Evolutionary conservation across 2,888 invertebrate genomes (phyloP).

Genomic region (Papilio gigon): DNA sequence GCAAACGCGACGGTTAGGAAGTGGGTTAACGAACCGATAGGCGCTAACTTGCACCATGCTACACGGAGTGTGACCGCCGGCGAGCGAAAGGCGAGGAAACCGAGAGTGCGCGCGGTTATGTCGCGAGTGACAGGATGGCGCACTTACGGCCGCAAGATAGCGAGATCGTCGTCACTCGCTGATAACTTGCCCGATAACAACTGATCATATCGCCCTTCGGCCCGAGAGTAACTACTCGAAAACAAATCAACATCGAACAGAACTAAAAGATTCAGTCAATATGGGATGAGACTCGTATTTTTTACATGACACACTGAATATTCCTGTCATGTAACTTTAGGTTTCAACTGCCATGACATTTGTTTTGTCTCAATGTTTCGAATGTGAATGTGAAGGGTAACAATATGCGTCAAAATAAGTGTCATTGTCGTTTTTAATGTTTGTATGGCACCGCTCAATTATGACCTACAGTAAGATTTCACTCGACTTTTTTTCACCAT

Average conservation of each 20-base stretch:
- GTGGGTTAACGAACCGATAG: constrained; percentile 73
- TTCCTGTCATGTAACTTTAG: too few species aligned
- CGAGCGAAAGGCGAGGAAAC: constrained; percentile 76
- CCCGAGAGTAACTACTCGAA: constrained; percentile 50
- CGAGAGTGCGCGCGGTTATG: constrained; percentile 75
- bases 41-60: constrained; percentile 48
- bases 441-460: too few species aligned
- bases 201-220: constrained; percentile 44
- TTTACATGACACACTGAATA: too few species aligned
- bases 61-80: constrained; percentile 58
- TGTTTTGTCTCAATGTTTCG: too few species aligned
- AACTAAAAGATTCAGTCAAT: constrained; percentile 18
- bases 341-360: too few species aligned
- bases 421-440: too few species aligned
- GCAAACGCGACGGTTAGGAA: constrained; percentile 59
- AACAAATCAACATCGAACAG: constrained; percentile 41
- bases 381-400: too few species aligned
- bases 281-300: not conserved
- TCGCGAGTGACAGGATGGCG: constrained; percentile 73
- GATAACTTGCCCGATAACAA: constrained; percentile 72
- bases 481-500: too few species aligned
- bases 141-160: constrained; percentile 67
- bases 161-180: constrained; percentile 69
- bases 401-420: too few species aligned
- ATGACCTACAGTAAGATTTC: too few species aligned